Percentiles rank a stretch among this genome's conserved stretches.
These are phyloP conservation scores for Astropecten irregularis DNA, from an alignment of 53 echinoderm and acorn worm species.

Conservation along the genomic window DNA sequence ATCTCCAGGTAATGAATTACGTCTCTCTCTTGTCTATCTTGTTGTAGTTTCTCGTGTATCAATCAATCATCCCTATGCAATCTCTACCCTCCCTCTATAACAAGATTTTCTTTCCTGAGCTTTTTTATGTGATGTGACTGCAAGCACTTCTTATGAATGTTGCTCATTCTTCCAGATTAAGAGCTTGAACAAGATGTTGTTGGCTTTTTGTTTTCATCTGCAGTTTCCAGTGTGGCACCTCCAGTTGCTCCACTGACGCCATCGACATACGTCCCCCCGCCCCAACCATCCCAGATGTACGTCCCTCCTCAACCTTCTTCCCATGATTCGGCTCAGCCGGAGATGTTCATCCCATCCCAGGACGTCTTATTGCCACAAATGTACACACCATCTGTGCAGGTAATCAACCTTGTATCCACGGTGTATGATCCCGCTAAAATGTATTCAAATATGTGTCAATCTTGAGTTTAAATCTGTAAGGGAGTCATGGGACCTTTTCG, in stretches of 20 bases:
- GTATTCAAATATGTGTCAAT: too few species aligned
- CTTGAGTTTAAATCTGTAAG: too few species aligned
- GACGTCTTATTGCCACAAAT: slow-evolving; percentile 11
- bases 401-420: background rate
- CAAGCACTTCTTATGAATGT: background rate
- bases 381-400: slow-evolving; percentile 37
- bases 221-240: slow-evolving; percentile 25
- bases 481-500: too few species aligned
- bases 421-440: too few species aligned
- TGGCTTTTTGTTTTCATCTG: background rate
- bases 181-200: background rate
- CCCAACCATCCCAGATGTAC: slow-evolving; percentile 35
- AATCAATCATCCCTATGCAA: background rate
- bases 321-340: slow-evolving; percentile 27
- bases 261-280: slow-evolving; percentile 53
- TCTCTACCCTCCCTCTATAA: too few species aligned
- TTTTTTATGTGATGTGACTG: too few species aligned
- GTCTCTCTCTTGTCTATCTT: background rate
- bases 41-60: background rate
- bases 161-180: background rate
- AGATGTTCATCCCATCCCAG: slow-evolving; percentile 63
- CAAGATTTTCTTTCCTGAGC: too few species aligned
- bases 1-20: slow-evolving; percentile 5
- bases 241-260: slow-evolving; percentile 1
- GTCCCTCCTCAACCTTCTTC: background rate